A percentile compares a stretch with the other conserved stretches of the same genome.
Conservation (phyloP, 2,888 invertebrate genomes). For the Perdita meconis region DNA sequence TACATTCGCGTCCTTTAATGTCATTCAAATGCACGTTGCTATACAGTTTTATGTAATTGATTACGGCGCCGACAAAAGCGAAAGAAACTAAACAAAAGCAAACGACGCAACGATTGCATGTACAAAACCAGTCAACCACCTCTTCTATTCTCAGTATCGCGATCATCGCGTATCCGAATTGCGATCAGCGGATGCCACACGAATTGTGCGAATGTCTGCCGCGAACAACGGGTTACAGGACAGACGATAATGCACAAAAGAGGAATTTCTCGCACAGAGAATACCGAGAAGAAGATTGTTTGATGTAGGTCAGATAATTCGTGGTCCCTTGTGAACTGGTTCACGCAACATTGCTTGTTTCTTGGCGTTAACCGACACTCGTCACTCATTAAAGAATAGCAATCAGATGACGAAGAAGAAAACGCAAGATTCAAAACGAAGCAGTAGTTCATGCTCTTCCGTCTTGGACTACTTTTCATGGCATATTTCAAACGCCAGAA, state of each 20-base stretch:
- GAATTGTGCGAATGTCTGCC: background rate
- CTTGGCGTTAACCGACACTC: background rate
- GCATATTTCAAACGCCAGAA: background rate
- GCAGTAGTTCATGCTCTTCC: too few species aligned
- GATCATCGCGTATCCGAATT: background rate
- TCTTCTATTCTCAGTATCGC: background rate
- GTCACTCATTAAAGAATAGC: too few species aligned
- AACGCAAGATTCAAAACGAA: too few species aligned
- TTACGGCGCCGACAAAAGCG: background rate
- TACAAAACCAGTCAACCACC: background rate
- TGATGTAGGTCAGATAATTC: slow-evolving; percentile 16
- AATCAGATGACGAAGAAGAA: too few species aligned
- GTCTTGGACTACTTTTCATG: background rate
- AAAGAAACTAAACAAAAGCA: background rate
- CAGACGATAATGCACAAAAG: slow-evolving; percentile 2
- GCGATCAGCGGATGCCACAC: background rate
- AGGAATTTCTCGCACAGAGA: slow-evolving; percentile 13
- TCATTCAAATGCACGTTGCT: background rate
- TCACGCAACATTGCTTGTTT: background rate
- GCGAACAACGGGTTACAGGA: background rate
- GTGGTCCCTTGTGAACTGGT: slow-evolving; percentile 20
- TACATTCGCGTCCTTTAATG: background rate
- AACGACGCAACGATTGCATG: background rate
- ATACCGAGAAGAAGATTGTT: slow-evolving; percentile 15
- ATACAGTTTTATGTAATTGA: background rate